Evolutionary conservation across 2,888 invertebrate genomes (phyloP).

Genomic region (Isoperla grammatica): DNA sequence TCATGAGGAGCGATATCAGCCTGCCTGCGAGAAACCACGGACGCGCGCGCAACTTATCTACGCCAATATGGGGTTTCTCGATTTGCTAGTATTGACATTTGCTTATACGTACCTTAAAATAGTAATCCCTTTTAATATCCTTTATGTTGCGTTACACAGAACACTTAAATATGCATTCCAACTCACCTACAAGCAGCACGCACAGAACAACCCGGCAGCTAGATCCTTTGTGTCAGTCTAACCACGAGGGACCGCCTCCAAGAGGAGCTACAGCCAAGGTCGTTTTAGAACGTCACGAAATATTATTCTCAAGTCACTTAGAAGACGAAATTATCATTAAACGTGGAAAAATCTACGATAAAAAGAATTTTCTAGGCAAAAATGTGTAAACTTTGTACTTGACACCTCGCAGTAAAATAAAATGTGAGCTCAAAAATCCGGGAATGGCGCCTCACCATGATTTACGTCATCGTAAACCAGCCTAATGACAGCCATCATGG

Average conservation of each 20-base stretch:
- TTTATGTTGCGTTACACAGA: slow-evolving; percentile 8
- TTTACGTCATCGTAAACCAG: slow-evolving; percentile 26
- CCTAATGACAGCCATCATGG: slow-evolving; percentile 27
- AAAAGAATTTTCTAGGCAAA: not conserved
- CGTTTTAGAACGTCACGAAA: not conserved
- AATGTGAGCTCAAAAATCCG: not conserved
- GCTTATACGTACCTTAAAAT: slow-evolving; percentile 13
- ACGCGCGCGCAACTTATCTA: slow-evolving; percentile 14
- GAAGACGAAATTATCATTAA: not conserved
- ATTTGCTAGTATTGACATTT: not conserved
- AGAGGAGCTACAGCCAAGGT: slow-evolving; percentile 22
- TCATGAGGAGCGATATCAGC: slow-evolving; percentile 32
- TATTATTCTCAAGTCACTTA: not conserved
- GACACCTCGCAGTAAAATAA: not conserved
- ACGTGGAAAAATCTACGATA: not conserved
- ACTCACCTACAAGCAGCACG: slow-evolving; percentile 11
- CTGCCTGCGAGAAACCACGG: slow-evolving; percentile 9
- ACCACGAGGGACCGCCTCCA: slow-evolving; percentile 19
- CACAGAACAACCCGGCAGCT: slow-evolving; percentile 8
- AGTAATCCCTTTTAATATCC: slow-evolving; percentile 18
- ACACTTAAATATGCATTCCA: not conserved
- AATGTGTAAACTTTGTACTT: not conserved
- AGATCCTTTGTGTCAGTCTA: slow-evolving; percentile 24
- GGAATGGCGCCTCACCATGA: slow-evolving; percentile 20
- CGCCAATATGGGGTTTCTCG: not conserved